Evolutionary conservation across 2,888 invertebrate species (phyloP).

Genomic region (Tenthredo livida): DNA sequence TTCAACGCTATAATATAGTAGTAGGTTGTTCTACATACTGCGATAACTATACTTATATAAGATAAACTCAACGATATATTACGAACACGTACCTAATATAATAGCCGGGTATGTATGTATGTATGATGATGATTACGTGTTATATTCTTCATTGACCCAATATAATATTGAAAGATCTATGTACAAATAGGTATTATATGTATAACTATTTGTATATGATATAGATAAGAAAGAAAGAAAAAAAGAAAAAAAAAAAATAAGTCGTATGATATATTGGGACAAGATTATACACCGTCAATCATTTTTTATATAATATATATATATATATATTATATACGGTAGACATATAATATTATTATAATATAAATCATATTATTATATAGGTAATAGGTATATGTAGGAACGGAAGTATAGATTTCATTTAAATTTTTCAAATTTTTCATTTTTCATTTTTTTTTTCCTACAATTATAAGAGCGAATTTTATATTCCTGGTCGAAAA

Average conservation of each 20-base stretch:
- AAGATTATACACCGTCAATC: conserved; percentile 3
- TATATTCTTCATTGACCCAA: neutral
- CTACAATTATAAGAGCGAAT: neutral
- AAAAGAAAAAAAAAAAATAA: neutral
- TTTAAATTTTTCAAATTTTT: neutral
- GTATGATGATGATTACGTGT: neutral
- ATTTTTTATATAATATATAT: neutral
- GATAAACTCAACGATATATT: neutral
- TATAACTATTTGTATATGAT: neutral
- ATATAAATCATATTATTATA: neutral
- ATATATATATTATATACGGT: neutral
- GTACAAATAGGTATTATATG: neutral
- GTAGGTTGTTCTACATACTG: neutral
- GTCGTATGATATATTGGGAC: neutral
- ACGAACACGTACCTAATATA: neutral
- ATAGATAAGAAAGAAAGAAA: neutral
- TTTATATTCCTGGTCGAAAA: neutral
- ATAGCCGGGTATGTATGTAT: neutral
- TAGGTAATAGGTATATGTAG: no score
- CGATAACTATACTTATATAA: neutral
- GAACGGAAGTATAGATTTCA: neutral
- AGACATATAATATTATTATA: neutral
- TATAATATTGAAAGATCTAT: neutral
- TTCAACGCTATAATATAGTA: neutral
- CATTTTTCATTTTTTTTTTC: neutral